Percentiles rank a stretch among this genome's conserved stretches.
These are phyloP conservation scores for Odiellus spinosus DNA, from an alignment of 2,888 invertebrate species.

Conservation along the genomic window DNA sequence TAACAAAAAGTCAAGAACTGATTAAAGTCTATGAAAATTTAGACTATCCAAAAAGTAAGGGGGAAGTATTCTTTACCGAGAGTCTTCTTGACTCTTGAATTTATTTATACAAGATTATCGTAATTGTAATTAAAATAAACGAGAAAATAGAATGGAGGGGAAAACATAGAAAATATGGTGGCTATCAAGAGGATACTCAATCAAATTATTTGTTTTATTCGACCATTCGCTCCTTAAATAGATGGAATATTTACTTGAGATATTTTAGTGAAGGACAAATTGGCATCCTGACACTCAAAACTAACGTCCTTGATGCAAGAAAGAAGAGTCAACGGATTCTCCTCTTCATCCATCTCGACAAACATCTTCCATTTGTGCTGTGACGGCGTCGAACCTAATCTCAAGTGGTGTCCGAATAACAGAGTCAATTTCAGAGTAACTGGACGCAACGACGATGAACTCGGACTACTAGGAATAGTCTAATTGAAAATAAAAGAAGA, in stretches of 20 bases:
- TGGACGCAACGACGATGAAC: slow-evolving; percentile 9
- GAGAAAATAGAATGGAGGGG: too few species aligned
- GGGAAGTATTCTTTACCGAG: too few species aligned
- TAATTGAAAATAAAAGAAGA: slow-evolving; percentile 7
- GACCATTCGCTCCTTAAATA: not conserved
- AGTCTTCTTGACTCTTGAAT: too few species aligned
- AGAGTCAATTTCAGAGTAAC: slow-evolving; percentile 19
- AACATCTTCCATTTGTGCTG: slow-evolving; percentile 33
- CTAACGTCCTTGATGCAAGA: slow-evolving; percentile 28
- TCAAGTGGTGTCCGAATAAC: slow-evolving; percentile 28
- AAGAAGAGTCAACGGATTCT: slow-evolving; percentile 21
- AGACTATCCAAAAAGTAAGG: too few species aligned
- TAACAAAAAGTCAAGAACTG: too few species aligned
- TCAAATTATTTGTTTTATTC: not conserved
- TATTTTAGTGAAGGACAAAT: slow-evolving; percentile 19
- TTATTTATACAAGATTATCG: too few species aligned
- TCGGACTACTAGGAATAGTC: slow-evolving; percentile 7
- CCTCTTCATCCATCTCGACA: slow-evolving; percentile 27
- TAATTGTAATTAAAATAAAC: too few species aligned
- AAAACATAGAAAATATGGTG: too few species aligned
- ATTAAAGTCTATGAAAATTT: too few species aligned
- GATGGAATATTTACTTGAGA: slow-evolving; percentile 7
- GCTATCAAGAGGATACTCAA: too few species aligned
- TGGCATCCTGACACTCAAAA: slow-evolving; percentile 24
- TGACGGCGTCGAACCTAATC: slow-evolving; percentile 23